Conservation (phyloP, 2,888 invertebrate genomes). For the Polyommatus iphigenia region DNA sequence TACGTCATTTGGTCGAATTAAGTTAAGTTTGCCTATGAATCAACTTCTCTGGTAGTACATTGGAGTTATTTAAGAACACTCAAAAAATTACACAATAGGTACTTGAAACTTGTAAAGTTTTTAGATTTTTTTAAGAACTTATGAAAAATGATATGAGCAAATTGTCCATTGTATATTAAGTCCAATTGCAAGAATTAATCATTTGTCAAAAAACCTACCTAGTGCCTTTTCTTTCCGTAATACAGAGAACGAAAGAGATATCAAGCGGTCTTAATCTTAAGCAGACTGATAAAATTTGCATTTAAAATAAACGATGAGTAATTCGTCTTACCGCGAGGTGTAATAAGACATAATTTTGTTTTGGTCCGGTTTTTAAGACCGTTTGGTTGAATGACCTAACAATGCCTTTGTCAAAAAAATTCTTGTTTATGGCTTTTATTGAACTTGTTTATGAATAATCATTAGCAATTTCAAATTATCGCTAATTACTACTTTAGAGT, state of each 20-base stretch:
- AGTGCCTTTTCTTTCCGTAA: background rate
- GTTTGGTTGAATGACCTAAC: slow-evolving; percentile 19
- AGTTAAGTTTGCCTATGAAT: too few species aligned
- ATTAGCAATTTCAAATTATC: background rate
- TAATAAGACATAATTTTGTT: slow-evolving; percentile 4
- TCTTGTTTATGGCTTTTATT: background rate
- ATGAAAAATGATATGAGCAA: background rate
- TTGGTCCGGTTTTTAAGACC: slow-evolving; percentile 12
- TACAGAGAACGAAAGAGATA: background rate
- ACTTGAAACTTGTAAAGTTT: too few species aligned
- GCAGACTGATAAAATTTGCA: background rate
- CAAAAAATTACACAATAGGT: too few species aligned
- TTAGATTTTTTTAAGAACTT: background rate
- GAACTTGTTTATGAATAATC: slow-evolving; percentile 10
- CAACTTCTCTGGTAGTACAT: too few species aligned
- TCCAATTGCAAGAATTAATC: background rate
- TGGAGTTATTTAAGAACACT: too few species aligned
- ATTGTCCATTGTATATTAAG: background rate
- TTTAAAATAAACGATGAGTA: background rate
- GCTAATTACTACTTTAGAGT: background rate
- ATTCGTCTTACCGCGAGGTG: background rate
- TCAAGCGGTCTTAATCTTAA: too few species aligned
- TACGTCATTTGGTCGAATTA: too few species aligned
- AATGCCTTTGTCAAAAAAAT: slow-evolving; percentile 6
- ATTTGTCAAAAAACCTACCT: background rate